These are phyloP conservation scores for Oryzias celebensis DNA, from an alignment of 2,113 vertebrate genomes.

Conservation along the genomic window DNA sequence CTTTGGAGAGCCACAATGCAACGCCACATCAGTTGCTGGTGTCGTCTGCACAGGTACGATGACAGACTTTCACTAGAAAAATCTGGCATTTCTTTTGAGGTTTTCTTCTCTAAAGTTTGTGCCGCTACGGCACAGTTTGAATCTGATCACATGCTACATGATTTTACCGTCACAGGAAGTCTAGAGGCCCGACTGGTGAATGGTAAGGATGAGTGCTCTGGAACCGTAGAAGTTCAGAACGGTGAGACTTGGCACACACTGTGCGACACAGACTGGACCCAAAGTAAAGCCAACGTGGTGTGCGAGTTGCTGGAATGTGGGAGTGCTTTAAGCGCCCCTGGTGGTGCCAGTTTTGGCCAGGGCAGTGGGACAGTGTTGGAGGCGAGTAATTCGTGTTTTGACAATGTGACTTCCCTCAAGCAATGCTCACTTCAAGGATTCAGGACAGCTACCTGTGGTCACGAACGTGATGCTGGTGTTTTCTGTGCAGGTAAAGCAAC, in stretches of 20 bases:
- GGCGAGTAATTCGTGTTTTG: constrained; percentile 47
- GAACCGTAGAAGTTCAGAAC: constrained; percentile 67
- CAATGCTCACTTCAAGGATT: constrained; percentile 53
- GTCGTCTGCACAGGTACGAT: constrained; percentile 57
- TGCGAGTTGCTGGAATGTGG: constrained; percentile 65
- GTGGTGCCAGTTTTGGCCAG: constrained; percentile 33
- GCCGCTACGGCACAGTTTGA: neutral
- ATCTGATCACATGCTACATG: neutral
- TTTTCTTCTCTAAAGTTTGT: neutral
- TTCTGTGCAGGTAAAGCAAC: constrained; percentile 54
- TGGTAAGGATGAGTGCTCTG: constrained; percentile 50
- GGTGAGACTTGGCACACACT: constrained; percentile 60
- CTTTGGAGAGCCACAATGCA: constrained; percentile 36
- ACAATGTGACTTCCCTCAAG: constrained; percentile 31
- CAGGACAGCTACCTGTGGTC: constrained; percentile 34
- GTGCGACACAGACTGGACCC: constrained; percentile 65
- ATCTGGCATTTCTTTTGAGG: neutral
- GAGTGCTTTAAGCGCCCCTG: neutral
- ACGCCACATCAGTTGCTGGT: constrained; percentile 48
- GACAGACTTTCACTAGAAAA: neutral
- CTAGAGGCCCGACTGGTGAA: constrained; percentile 49
- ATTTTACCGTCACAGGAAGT: constrained; percentile 38
- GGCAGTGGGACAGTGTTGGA: constrained; percentile 51
- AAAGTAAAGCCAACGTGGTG: constrained; percentile 53
- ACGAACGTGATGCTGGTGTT: constrained; percentile 42